Conservation (phyloP, 2,113 vertebrate species). For the Monopterus albus region DNA sequence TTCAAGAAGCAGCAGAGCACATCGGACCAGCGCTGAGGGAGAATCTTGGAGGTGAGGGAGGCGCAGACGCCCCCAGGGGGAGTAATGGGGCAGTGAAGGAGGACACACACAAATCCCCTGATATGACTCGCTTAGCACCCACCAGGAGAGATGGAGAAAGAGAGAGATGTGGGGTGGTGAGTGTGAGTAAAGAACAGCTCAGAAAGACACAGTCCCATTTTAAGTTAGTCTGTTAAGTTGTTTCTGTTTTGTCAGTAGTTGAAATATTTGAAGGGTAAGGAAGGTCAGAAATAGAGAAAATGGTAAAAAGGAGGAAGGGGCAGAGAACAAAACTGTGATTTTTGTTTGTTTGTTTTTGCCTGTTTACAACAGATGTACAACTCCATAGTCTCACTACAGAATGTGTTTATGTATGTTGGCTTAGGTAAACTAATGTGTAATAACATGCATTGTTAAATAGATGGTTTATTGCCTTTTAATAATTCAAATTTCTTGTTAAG, state of each 20-base stretch:
- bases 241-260: constrained; percentile 21
- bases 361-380: no score
- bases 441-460: no score
- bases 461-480: no score
- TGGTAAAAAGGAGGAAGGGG: background rate
- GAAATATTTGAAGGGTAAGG: background rate
- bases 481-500: no score
- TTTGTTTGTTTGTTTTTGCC: background rate
- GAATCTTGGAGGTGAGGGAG: constrained; percentile 94
- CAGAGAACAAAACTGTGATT: background rate
- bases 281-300: background rate
- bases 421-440: no score
- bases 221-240: constrained; percentile 23
- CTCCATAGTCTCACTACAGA: no score
- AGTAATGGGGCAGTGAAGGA: constrained; percentile 91
- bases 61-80: constrained; percentile 78
- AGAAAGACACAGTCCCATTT: constrained; percentile 36
- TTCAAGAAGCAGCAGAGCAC: constrained; percentile 92
- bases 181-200: constrained; percentile 60
- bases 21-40: constrained; percentile 89
- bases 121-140: constrained; percentile 95
- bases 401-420: background rate
- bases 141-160: constrained; percentile 82
- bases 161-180: constrained; percentile 84
- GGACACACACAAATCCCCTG: constrained; percentile 87